phyloP scores from a whole-genome alignment of 2,888 invertebrate genomes.

The Trachelus stipa region DNA sequence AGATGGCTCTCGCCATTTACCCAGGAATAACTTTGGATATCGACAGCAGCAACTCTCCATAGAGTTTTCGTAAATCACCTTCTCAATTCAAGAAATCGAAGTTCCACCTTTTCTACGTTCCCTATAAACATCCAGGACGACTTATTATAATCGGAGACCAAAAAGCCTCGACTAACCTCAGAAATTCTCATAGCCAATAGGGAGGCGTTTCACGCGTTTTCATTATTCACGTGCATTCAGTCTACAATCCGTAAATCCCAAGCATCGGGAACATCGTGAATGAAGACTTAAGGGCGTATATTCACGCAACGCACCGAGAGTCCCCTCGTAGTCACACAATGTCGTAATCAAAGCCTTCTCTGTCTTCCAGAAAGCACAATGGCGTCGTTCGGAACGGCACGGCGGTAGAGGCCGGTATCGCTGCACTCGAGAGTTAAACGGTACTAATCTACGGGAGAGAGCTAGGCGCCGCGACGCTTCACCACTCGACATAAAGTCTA shows the following conservation, averaged over 20 bases:
- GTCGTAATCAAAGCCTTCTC: slow-evolving; percentile 61
- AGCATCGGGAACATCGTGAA: background rate
- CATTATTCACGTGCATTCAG: background rate
- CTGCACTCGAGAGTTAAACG: slow-evolving; percentile 32
- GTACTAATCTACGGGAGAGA: slow-evolving; percentile 30
- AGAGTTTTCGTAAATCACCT: background rate
- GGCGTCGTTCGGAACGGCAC: slow-evolving; percentile 49
- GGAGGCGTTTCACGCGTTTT: background rate
- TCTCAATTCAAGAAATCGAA: background rate
- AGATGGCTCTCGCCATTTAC: background rate
- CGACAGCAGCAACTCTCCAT: background rate
- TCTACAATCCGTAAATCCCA: background rate
- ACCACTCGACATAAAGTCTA: background rate
- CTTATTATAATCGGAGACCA: background rate
- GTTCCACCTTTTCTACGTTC: background rate
- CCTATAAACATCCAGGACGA: background rate
- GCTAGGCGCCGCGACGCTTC: background rate
- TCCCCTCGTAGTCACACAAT: slow-evolving; percentile 45
- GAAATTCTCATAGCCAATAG: background rate
- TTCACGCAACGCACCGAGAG: background rate
- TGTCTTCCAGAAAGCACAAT: slow-evolving; percentile 54
- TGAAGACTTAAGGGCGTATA: background rate
- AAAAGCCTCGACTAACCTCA: background rate
- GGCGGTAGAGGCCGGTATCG: slow-evolving; percentile 1
- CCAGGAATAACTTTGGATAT: background rate